Base-by-base conservation (phyloP, 1,140 invertebrate species). In the Halictus rubicundus region DNA sequence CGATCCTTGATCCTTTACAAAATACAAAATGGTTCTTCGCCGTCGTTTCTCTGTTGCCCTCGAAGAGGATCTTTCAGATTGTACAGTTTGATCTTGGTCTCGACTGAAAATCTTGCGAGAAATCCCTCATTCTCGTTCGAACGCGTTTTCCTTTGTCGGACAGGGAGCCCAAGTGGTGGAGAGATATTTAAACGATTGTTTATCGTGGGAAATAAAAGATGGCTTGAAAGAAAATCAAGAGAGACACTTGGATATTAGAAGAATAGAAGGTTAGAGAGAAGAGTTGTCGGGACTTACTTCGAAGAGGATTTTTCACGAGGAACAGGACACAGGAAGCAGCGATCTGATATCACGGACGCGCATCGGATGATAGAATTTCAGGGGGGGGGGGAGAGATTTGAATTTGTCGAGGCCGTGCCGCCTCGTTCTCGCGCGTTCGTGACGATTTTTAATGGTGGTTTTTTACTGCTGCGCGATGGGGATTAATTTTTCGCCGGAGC, bases 381-480 rank as follows among this genome's bases (percentile, higher is more conserved):
- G 27, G 23, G 60, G n/a, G 3, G 21, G 27, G 10, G 49, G n/a
- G 37, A 10, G 25, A 4, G n/a, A n/a, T n/a, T n/a, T n/a, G n/a
- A n/a, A n/a, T n/a, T n/a, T n/a, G n/a, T n/a, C n/a, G n/a, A n/a
- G n/a, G n/a, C n/a, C n/a, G n/a, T n/a, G n/a, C n/a, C n/a, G 21
- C n/a, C 2, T 63, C 39, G 32, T 49, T 39, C 8, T 78, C 49
- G 78, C 23, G 39, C 14, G 46, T 78, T 60, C 73, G 54, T 68
- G 46, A 25, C 14, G 10, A 60, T 59, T 16, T 25, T 94, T 5
- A 21, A 21, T 21, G 1, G 19, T 16, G 16, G 49, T 0, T 61
- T n/a, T n/a, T 46, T 94, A 96, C 86, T 96, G 95, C 88, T 97
- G 96, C 81, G 96, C 95, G 88, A 97, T 97, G 82, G 96, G 96